These are phyloP conservation scores for Diachasmimorpha longicaudata DNA, from an alignment of 1,140 invertebrate genomes.

Conservation along the genomic window DNA sequence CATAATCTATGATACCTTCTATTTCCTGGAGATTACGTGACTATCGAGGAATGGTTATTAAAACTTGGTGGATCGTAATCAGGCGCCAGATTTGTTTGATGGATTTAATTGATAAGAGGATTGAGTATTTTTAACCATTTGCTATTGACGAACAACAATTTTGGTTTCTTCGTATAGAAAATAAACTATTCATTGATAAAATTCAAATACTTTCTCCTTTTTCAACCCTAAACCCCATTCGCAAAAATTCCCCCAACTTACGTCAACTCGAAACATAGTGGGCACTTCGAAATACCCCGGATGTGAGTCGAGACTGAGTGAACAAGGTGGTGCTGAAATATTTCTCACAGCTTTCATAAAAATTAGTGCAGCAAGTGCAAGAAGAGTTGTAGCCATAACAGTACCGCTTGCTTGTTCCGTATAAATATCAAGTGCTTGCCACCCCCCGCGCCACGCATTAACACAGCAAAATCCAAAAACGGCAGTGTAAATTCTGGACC, in stretches of 20 bases:
- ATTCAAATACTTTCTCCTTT: no score
- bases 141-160: no score
- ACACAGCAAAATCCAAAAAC: slow-evolving; percentile 80
- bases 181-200: no score
- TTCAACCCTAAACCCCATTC: not conserved
- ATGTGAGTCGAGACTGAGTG: slow-evolving; percentile 74
- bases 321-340: slow-evolving; percentile 81
- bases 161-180: no score
- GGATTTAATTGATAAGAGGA: not conserved
- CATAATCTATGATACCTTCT: not conserved
- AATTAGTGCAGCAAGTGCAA: slow-evolving; percentile 71
- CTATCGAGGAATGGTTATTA: not conserved
- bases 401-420: slow-evolving; percentile 66
- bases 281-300: slow-evolving; percentile 81
- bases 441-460: slow-evolving; percentile 84
- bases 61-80: not conserved
- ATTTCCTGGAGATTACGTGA: not conserved
- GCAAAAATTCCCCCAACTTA: slow-evolving; percentile 60
- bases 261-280: slow-evolving; percentile 79
- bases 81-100: not conserved
- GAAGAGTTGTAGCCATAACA: slow-evolving; percentile 67
- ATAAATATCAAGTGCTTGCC: slow-evolving; percentile 76
- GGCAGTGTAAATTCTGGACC: slow-evolving; percentile 77
- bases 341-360: slow-evolving; percentile 75
- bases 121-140: not conserved